Base-by-base conservation (phyloP, 2,888 invertebrate species). In the Ellobium chinense region DNA sequence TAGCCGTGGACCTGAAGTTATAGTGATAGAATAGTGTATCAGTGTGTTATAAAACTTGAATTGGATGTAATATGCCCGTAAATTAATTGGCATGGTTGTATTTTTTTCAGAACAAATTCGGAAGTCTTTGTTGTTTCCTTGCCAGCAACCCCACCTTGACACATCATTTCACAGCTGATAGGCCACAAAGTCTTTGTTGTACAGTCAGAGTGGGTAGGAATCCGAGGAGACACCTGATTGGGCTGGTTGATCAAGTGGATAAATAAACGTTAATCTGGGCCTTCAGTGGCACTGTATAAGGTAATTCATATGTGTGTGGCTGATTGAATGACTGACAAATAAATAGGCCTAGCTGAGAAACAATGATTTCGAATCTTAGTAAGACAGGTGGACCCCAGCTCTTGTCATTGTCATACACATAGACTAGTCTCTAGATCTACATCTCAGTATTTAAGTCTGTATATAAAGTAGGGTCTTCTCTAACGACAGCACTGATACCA, bases 261-360 rank as follows among this genome's bases (percentile, higher is more conserved):
- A 60, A 18, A n/a, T 72, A 21, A 60, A 24, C 14, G 34, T 34
- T 7, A 39, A 27, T 73, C 74, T 74, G 74, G 74, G 74, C 74
- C 63, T 74, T 74, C 63, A 74, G 74, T 74, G 74, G 74, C 74
- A 63, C 74, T 74, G 12, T 5, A 74, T 9, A 18, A 72, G 54
- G 69, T 46, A 54, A 69, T 29, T 29, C 14, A 14, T 18, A 46
- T 18, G 18, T n/a, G n/a, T n/a, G n/a, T n/a, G n/a, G n/a, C n/a
- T n/a, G n/a, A n/a, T n/a, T n/a, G n/a, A n/a, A n/a, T n/a, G n/a
- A n/a, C n/a, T n/a, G n/a, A n/a, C n/a, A n/a, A n/a, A n/a, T n/a
- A n/a, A n/a, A n/a, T n/a, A n/a, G n/a, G n/a, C n/a, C n/a, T n/a
- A n/a, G n/a, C n/a, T n/a, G n/a, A n/a, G n/a, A n/a, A n/a, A n/a